phyloP scores from a whole-genome alignment of 1,140 invertebrate genomes.

The Apis laboriosa region DNA sequence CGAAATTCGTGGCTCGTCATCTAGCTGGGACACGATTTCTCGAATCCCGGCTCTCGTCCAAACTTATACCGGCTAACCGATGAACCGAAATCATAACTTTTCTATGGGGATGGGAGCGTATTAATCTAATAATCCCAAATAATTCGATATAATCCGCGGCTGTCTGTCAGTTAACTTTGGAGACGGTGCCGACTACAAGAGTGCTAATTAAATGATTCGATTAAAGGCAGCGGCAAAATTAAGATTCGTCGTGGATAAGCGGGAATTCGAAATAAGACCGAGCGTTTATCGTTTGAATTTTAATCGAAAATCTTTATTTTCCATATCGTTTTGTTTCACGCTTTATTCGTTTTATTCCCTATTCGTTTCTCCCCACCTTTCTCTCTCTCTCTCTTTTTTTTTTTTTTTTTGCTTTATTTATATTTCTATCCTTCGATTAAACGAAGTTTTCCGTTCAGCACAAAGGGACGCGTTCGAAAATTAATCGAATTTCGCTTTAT shows the following conservation, averaged over 20 bases:
- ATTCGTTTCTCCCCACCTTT: background rate
- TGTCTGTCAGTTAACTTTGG: conserved; percentile 74
- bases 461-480: conserved; percentile 5
- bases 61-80: conserved; percentile 1
- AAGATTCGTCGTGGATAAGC: conserved; percentile 71
- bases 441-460: background rate
- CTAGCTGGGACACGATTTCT: conserved; percentile 19
- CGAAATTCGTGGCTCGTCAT: conserved; percentile 2
- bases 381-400: background rate
- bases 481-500: conserved; percentile 9
- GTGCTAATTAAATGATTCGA: conserved; percentile 78
- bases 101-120: conserved; percentile 28
- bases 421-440: conserved; percentile 17
- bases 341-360: background rate
- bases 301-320: conserved; percentile 58
- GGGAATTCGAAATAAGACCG: conserved; percentile 68
- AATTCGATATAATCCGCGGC: conserved; percentile 74
- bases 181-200: conserved; percentile 69
- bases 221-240: conserved; percentile 72
- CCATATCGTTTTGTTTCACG: conserved; percentile 23
- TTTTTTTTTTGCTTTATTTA: background rate
- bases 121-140: conserved; percentile 74
- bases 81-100: conserved; percentile 68
- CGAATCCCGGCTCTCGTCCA: conserved; percentile 21
- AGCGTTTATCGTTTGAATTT: conserved; percentile 69